Base-by-base conservation (phyloP, 2,113 vertebrate species). In the Nettapus auritus region DNA sequence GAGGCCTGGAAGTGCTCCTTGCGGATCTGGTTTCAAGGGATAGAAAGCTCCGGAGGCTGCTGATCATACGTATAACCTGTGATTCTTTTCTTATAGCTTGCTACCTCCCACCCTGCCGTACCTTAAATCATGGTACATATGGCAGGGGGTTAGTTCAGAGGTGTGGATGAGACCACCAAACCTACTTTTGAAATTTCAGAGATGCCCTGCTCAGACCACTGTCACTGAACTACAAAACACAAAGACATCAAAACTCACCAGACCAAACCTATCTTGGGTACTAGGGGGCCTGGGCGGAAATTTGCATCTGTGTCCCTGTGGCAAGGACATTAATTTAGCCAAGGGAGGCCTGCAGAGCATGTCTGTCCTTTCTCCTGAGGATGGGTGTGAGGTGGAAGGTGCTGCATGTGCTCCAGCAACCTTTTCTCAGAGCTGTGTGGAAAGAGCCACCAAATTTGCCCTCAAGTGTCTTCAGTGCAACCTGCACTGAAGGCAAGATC, bases 1-100 rank as follows among this genome's bases (percentile, higher is more conserved):
- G 87, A 90, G 80, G 69, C 53, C 92, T 96, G 88, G 38, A 90
- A 90, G 16, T 74, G 59, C 73, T 90, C 62, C 83, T 93, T 86
- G 74, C 83, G 76, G 44, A 19, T 63, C 80, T 92, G 81, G 22
- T 56, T 90, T 77, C 80, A 88, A 62, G 57, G 73, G 42, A 22
- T 22, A 73, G 69, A 83, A 91, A 88, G 36, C 17, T 78, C 44
- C 22, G 40, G 86, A 94, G 77, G 31, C 44, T 86, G n/a, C 53
- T 55, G 23, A 75, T 81, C 36, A 73, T 19, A 22, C 0, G 0
- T 11, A 18, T 44, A 66, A 90, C 68, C 73, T 68, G 29, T 60
- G 14, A 22, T 44, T 36, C 76, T 73, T 76, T 29, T 23, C 17
- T 64, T 9, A 36, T 75, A 42, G 21, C 46, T 92, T 93, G 28